Conservation (phyloP, 2,797 vertebrate species). For the Protonibea diacanthus region DNA sequence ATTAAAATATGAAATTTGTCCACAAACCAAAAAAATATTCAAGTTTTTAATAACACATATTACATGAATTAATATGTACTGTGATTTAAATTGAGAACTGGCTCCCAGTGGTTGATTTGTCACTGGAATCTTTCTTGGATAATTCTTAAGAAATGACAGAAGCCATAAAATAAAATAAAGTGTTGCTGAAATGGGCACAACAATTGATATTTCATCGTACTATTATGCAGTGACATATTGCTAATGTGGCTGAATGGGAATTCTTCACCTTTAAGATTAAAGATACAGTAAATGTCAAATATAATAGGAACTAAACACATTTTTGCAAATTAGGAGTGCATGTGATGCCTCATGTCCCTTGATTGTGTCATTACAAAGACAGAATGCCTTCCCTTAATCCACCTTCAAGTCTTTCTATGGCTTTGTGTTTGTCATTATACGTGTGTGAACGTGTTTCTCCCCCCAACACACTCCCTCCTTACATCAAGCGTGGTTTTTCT, state of each 20-base stretch:
- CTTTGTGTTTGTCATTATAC: slow-evolving; percentile 26
- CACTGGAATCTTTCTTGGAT: neutral
- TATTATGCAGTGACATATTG: neutral
- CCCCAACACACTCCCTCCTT: neutral
- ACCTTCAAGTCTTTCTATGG: neutral
- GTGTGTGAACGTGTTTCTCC: slow-evolving; percentile 32
- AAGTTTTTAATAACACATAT: neutral
- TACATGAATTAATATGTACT: neutral
- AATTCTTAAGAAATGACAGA: neutral
- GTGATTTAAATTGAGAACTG: neutral
- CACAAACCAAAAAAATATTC: neutral
- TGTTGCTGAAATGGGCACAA: neutral
- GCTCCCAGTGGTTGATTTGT: neutral
- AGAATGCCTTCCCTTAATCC: neutral
- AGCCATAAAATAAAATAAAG: neutral
- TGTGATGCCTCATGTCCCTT: neutral
- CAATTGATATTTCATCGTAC: neutral
- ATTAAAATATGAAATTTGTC: neutral
- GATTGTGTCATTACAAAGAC: slow-evolving; percentile 22
- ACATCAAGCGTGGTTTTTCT: slow-evolving; percentile 17
- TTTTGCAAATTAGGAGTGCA: neutral
- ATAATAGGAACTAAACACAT: neutral
- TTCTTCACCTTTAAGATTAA: neutral
- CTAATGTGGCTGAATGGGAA: neutral
- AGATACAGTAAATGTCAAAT: neutral